phyloP scores from a whole-genome alignment of 2,797 vertebrate genomes.

The Limnodromus scolopaceus region DNA sequence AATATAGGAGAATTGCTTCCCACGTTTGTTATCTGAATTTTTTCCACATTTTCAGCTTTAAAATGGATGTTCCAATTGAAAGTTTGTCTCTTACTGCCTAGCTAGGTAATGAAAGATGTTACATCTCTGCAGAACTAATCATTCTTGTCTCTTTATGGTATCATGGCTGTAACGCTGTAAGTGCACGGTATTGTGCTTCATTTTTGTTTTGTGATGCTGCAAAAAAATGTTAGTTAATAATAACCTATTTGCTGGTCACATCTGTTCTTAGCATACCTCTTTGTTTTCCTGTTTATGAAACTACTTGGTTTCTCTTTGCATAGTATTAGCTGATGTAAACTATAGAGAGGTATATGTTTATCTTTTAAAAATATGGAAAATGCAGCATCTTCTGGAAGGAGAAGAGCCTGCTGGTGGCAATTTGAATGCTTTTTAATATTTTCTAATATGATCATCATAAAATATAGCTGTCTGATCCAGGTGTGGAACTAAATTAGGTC shows the following conservation, averaged over 20 bases:
- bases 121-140: neutral
- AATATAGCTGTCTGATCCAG: neutral
- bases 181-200: neutral
- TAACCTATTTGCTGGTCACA: neutral
- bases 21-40: neutral
- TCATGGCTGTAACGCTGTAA: neutral
- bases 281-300: neutral
- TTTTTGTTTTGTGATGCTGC: neutral
- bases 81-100: neutral
- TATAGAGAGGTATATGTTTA: neutral
- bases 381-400: neutral
- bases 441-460: neutral
- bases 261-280: neutral
- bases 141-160: neutral
- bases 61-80: neutral
- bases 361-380: neutral
- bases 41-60: neutral
- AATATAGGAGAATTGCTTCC: neutral
- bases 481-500: neutral
- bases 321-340: neutral
- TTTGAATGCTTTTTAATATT: neutral
- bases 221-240: neutral
- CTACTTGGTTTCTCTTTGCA: neutral
- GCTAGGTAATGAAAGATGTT: neutral
- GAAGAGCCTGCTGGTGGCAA: neutral